These are phyloP conservation scores for Agrotis puta DNA, from an alignment of 2,888 invertebrate genomes.

Conservation along the genomic window DNA sequence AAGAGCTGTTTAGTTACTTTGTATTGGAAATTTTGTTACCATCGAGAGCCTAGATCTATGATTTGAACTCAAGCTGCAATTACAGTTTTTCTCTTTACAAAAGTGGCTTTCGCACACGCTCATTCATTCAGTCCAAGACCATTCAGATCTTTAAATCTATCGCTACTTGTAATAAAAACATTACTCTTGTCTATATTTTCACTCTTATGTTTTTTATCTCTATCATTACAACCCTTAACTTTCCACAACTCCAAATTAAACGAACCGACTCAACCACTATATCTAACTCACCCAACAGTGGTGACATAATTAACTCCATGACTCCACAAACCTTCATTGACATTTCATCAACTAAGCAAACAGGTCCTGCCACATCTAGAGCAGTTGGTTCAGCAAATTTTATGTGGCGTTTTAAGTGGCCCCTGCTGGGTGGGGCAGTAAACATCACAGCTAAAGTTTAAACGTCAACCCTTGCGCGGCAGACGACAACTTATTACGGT, in stretches of 20 bases:
- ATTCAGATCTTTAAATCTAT: constrained; percentile 4
- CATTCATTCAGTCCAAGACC: too few relatives aligned
- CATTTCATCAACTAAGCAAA: constrained; percentile 57
- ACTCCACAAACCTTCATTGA: constrained; percentile 59
- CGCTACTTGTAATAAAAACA: neutral
- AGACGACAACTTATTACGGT: constrained; percentile 84
- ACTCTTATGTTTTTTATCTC: too few relatives aligned
- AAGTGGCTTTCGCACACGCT: neutral
- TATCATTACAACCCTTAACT: neutral
- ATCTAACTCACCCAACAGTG: constrained; percentile 40
- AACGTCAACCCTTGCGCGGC: constrained; percentile 83
- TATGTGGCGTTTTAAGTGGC: constrained; percentile 82
- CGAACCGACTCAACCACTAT: constrained; percentile 6
- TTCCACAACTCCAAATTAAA: constrained; percentile 12
- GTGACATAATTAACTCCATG: constrained; percentile 58
- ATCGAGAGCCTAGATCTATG: neutral
- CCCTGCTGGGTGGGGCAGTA: constrained; percentile 77
- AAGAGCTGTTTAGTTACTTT: constrained; percentile 51
- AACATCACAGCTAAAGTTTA: constrained; percentile 85
- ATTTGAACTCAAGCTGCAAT: neutral
- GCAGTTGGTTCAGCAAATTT: constrained; percentile 72
- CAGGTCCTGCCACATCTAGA: constrained; percentile 72
- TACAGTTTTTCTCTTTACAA: neutral
- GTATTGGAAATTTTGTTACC: neutral
- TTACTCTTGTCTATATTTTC: neutral